Evolutionary conservation across 2,888 invertebrate species (phyloP).

Genomic region (Troides helena): DNA sequence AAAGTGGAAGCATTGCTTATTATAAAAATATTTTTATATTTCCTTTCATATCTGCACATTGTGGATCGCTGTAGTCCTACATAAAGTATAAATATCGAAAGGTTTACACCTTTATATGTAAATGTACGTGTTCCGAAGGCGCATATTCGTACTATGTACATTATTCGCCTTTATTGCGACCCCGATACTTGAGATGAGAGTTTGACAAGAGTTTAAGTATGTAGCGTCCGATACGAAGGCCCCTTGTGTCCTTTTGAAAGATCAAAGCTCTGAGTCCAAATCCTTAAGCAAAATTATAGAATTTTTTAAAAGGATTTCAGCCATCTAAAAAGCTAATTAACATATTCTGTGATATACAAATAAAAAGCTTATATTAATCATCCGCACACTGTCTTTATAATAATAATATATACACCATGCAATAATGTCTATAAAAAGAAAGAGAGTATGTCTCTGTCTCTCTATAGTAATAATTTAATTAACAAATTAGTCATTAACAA

Average conservation of each 20-base stretch:
- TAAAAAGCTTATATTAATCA: neutral
- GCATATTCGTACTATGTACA: constrained; percentile 8
- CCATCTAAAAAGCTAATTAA: neutral
- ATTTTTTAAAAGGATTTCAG: constrained; percentile 1
- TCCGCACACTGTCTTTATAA: neutral
- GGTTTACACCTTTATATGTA: neutral
- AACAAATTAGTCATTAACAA: no score
- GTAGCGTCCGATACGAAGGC: constrained; percentile 22
- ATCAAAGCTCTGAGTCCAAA: constrained; percentile 21
- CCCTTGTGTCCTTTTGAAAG: constrained; percentile 15
- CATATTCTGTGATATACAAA: neutral
- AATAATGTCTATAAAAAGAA: no score
- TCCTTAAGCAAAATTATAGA: constrained; percentile 9
- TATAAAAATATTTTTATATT: constrained; percentile 4
- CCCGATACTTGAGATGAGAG: constrained; percentile 19
- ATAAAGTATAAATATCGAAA: neutral
- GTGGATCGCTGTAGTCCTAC: neutral
- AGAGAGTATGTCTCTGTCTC: no score
- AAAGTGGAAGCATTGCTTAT: constrained; percentile 1
- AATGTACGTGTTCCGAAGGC: neutral
- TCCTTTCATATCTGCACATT: constrained; percentile 3
- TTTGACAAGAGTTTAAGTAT: constrained; percentile 27
- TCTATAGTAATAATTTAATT: no score
- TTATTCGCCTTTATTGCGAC: constrained; percentile 21
- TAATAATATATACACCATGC: no score